phyloP scores from a whole-genome alignment of 37 sponge, comb jelly and placozoan species.

The Axinella damicornis region DNA sequence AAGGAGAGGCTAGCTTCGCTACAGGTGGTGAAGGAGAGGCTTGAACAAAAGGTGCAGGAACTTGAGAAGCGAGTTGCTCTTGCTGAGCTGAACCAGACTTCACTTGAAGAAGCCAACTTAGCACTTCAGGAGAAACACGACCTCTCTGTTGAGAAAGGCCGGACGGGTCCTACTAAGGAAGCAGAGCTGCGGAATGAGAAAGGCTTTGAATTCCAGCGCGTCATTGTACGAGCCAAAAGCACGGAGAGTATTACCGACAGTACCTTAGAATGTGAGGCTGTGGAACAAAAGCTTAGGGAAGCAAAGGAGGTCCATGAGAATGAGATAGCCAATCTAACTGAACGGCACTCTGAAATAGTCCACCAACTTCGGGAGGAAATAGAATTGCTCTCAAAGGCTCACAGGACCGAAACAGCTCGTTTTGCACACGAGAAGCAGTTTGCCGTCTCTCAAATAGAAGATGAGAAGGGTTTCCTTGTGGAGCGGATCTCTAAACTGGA shows the following conservation, averaged over 20 bases:
- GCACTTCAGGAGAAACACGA: constrained; percentile 62
- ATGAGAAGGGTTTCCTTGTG: constrained; percentile 22
- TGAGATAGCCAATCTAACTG: constrained; percentile 3
- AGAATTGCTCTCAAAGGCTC: not conserved
- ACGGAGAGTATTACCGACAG: constrained; percentile 23
- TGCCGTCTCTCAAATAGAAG: constrained; percentile 4
- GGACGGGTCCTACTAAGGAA: constrained; percentile 23
- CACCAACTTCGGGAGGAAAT: constrained; percentile 41
- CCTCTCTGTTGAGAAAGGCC: constrained; percentile 11
- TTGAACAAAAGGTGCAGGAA: constrained; percentile 29
- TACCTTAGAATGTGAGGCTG: not conserved
- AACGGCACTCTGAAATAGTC: constrained; percentile 39
- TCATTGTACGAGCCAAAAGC: constrained; percentile 8
- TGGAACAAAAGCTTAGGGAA: not conserved
- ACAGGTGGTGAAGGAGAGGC: constrained; percentile 13
- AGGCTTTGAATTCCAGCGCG: constrained; percentile 40
- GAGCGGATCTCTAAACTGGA: constrained; percentile 40
- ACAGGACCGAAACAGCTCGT: constrained; percentile 9
- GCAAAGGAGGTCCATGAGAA: not conserved
- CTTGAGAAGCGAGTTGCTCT: constrained; percentile 17
- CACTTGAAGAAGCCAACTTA: constrained; percentile 46
- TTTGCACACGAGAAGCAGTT: constrained; percentile 16
- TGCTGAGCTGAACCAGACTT: constrained; percentile 2
- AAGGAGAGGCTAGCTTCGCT: constrained; percentile 37
- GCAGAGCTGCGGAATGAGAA: constrained; percentile 43